These are phyloP conservation scores for Petrophora chlorosata DNA, from an alignment of 2,888 invertebrate species.

Conservation along the genomic window DNA sequence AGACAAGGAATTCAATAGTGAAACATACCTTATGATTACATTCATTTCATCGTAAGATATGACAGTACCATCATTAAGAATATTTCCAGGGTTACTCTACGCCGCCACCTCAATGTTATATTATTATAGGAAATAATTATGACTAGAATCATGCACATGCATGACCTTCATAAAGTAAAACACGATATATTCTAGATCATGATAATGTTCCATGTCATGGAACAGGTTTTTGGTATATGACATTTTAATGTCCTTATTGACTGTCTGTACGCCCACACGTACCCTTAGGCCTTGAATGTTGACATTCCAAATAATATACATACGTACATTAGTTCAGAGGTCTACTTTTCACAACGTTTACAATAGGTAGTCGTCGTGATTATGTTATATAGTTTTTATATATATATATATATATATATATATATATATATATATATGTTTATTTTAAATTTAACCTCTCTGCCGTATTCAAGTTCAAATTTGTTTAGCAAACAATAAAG, in stretches of 20 bases:
- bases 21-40: too few species aligned
- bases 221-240: conserved; percentile 11
- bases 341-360: not conserved
- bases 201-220: not conserved
- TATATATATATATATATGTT: not conserved
- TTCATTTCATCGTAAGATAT: too few species aligned
- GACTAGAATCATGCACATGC: not conserved
- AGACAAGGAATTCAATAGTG: too few species aligned
- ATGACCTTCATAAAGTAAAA: not conserved
- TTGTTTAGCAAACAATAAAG: conserved; percentile 16
- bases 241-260: conserved; percentile 7
- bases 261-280: conserved; percentile 7
- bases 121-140: not conserved
- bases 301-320: conserved; percentile 11
- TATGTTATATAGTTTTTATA: not conserved
- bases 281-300: conserved; percentile 15
- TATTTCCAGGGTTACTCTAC: too few species aligned
- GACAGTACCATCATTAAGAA: too few species aligned
- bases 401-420: not conserved
- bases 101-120: not conserved
- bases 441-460: conserved; percentile 22
- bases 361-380: not conserved
- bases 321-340: conserved; percentile 6
- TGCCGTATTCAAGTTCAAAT: conserved; percentile 32
- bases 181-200: conserved; percentile 1